Conservation (phyloP, 2,797 vertebrate genomes). For the Megalops cyprinoides region DNA sequence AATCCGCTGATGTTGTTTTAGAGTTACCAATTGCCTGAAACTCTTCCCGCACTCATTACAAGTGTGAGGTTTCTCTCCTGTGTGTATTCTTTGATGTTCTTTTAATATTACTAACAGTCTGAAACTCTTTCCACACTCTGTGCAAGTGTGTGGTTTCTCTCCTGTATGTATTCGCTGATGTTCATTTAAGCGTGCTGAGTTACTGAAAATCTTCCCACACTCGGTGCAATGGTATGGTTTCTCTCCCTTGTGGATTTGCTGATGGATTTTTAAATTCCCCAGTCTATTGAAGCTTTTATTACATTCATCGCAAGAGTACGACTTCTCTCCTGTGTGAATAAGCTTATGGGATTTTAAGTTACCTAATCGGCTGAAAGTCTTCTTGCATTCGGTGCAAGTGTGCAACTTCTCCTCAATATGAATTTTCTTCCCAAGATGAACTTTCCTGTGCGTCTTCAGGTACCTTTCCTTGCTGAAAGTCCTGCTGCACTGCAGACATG, state of each 20-base stretch:
- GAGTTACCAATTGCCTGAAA: not conserved
- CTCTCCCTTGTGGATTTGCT: slow-evolving; percentile 11
- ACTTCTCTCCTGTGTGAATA: slow-evolving; percentile 2
- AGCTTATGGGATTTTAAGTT: not conserved
- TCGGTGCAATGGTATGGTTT: not conserved
- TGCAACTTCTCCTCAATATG: not conserved
- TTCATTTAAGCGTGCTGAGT: not conserved
- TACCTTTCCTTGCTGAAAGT: slow-evolving; percentile 16
- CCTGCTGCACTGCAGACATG: slow-evolving; percentile 7
- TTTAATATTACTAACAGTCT: not conserved
- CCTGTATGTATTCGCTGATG: not conserved
- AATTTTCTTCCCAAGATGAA: not conserved
- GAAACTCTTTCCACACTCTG: slow-evolving; percentile 10
- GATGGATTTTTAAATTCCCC: not conserved
- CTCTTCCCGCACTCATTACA: slow-evolving; percentile 1
- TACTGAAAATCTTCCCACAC: not conserved
- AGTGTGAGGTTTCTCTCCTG: slow-evolving; percentile 3
- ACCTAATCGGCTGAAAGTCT: not conserved
- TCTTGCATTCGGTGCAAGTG: not conserved
- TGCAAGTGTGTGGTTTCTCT: not conserved
- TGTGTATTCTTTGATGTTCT: slow-evolving; percentile 3
- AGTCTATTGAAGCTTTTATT: not conserved
- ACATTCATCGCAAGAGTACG: not conserved
- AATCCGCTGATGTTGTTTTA: slow-evolving; percentile 4
- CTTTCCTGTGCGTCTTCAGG: slow-evolving; percentile 3